Conservation (phyloP, 2,113 vertebrate species). For the Ailuropoda melanoleuca region DNA sequence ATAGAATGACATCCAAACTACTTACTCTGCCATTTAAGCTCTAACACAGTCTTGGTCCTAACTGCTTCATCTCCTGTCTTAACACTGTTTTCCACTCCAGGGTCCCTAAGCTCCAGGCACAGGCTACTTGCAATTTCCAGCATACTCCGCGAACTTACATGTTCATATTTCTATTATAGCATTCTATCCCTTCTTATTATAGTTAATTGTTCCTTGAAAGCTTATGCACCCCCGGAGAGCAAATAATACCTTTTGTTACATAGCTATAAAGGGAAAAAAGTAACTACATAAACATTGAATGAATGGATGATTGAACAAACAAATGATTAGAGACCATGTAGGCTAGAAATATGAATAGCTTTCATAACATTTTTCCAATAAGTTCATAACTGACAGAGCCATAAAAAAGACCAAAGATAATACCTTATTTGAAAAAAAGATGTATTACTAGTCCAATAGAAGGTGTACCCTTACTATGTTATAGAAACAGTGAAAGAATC, state of each 20-base stretch:
- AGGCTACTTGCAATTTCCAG: not conserved
- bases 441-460: not conserved
- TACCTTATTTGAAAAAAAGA: not conserved
- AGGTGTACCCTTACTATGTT: not conserved
- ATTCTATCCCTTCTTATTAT: not conserved
- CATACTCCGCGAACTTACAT: not conserved
- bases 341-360: not conserved
- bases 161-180: not conserved
- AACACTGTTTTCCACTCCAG: not conserved
- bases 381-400: not conserved
- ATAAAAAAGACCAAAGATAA: not conserved
- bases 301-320: not conserved
- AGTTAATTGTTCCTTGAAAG: not conserved
- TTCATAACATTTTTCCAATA: not conserved
- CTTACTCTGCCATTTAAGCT: not conserved
- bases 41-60: not conserved
- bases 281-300: conserved; percentile 25
- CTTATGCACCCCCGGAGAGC: not conserved
- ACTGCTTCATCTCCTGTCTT: not conserved
- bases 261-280: not conserved
- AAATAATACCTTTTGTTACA: conserved; percentile 3
- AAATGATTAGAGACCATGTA: not conserved
- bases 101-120: not conserved
- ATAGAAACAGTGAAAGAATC: not conserved
- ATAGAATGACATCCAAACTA: not conserved